Base-by-base conservation (phyloP, 2,888 invertebrate genomes). In the Pseudococcus viburni region DNA sequence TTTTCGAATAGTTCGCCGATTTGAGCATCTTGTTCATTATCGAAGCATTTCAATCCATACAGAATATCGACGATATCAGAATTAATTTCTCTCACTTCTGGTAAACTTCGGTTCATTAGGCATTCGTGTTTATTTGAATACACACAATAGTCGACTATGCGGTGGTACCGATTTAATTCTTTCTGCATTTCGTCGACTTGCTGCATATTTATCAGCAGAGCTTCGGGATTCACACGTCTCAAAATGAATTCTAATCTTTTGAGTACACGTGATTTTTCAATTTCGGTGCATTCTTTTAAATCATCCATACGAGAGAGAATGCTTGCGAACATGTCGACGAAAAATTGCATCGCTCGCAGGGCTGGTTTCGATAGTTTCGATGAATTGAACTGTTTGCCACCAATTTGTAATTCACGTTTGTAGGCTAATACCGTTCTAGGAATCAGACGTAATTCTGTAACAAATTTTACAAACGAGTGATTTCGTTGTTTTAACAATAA, bases 1-100 rank as follows among this genome's bases (percentile, higher is more conserved):
- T 89, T 85, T 22, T 89, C 84, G 42, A 90, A 88, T 33, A 89
- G 33, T 11, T 80, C 89, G 84, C 90, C 90, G 19, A 90, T 77
- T 46, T 77, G 68, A 0, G 84, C 77, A 89, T 91, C 90, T 1
- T 86, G 83, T 5, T 87, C 48, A 39, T 89, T 64, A 17, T 89
- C 89, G 80, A 90, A 91, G 55, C 59, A 86, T 19, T 84, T 83
- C 19, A 89, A 73, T 8, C 90, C 89, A 89, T 89, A 89, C 8
- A 90, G 68, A 42, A 89, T 51, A 15, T 84, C 22, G 46, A 88
- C 26, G 39, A 90, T 89, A n/a, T 89, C 80, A 22, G 83, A 55
- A 59, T 88, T 59, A 0, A 68, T 42, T 4, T 39, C 42, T 19
- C 64, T 88, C 9, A 89, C 85, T 33, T 26, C 39, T 17, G 51